These are phyloP conservation scores for Halcyon badia DNA, from an alignment of 2,797 vertebrate genomes.

Conservation along the genomic window DNA sequence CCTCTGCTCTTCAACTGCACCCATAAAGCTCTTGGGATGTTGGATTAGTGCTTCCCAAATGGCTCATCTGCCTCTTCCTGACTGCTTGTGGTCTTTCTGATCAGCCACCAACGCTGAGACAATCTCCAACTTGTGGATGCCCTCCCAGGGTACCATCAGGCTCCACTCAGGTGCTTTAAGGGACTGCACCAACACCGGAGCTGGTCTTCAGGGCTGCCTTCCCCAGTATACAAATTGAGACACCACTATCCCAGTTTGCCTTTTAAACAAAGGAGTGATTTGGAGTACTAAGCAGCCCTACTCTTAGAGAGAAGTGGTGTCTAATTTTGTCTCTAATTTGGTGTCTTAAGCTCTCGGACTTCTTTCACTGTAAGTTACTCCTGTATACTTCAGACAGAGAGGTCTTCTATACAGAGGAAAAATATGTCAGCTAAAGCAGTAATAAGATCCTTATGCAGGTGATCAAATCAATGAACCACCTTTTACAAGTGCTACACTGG, in stretches of 20 bases:
- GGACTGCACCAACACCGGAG: not conserved
- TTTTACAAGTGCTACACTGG: not conserved
- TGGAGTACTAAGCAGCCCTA: not conserved
- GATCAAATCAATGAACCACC: not conserved
- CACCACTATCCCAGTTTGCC: not conserved
- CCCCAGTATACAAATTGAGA: not conserved
- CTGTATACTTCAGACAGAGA: not conserved
- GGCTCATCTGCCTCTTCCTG: not conserved
- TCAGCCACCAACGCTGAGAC: not conserved
- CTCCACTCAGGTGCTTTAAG: not conserved
- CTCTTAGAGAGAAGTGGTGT: not conserved
- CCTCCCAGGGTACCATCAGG: not conserved
- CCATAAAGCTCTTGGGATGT: fast-evolving
- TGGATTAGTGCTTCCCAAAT: not conserved
- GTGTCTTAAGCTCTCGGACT: not conserved
- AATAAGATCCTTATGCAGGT: not conserved
- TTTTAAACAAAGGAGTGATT: not conserved
- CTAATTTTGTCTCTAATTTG: not conserved
- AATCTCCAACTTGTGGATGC: not conserved
- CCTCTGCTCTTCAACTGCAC: not conserved
- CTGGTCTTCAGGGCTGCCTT: not conserved
- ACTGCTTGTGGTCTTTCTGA: not conserved
- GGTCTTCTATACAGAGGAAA: not conserved
- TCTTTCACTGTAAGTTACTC: not conserved
- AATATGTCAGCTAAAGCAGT: not conserved